Base-by-base conservation (phyloP, 2,797 vertebrate species). In the Clarias pachynema region DNA sequence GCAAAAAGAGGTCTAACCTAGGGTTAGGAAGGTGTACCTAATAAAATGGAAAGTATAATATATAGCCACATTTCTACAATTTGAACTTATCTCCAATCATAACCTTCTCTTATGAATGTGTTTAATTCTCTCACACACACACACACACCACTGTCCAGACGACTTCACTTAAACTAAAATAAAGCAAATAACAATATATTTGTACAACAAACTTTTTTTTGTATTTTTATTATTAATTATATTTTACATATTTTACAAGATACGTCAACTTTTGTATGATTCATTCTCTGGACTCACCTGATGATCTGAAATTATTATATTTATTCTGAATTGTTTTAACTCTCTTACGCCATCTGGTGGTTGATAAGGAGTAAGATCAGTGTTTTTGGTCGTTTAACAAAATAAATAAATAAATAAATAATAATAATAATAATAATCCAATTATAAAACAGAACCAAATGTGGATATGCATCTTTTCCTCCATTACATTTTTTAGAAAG, bases 91-190 rank as follows among this genome's bases (percentile, higher is more conserved):
- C 40, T 44, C 40, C 9, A 8, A 8, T 44, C 40, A 44, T 44
- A 44, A 9, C 8, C 40, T 44, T 44, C 40, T 44, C 40, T 9
- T 8, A 40, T 40, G 3, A 40, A 40, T 40, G 40, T 40, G 40
- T 40, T 40, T 40, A 44, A 44, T 44, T 44, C 68, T 37, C 53
- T 15, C 65, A 82, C 81, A 72, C 81, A 82, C 79, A 74, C 40
- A 75, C 73, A 75, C 40, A 78, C 77, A 79, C 12, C 2, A 15
- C 59, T 44, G 34, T 79, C 59, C 4, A 68, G 31, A 53, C 7
- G 31, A 29, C 37, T 79, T 29, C 31, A 29, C 34, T n/a, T 44
- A 5, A 16, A 44, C 14, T 53, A 26, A 16, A 53, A 73, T 16
- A 0, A 49, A 49, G 24, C 37, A 49, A 49, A 26, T 6, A n/a